Base-by-base conservation (phyloP, 2,113 vertebrate genomes). In the Pogona vitticeps region DNA sequence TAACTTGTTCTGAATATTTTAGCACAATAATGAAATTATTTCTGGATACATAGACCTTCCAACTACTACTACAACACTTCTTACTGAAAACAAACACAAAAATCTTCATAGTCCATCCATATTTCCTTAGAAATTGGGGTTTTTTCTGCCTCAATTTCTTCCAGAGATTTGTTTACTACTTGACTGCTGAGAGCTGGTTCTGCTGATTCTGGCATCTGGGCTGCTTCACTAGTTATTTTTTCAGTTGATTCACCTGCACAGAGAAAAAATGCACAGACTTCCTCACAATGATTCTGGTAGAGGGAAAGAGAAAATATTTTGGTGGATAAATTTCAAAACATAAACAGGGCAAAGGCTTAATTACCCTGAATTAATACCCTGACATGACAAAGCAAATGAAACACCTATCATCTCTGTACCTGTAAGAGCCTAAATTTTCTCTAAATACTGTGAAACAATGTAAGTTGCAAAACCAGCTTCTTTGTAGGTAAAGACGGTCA, bases 41-140 rank as follows among this genome's bases (percentile, higher is more conserved):
- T 84, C 63, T 40, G 67, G 52, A 63, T 26, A 46, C 61, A 38
- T 8, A n/a, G 21, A 6, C 10, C 10, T 4, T 15, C 17, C 52
- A 20, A 56, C 6, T 28, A 81, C 6, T 38, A 23, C 17, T 59
- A 67, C 40, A 80, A 21, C 40, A 18, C 26, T 87, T 77, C 97
- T 97, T 95, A 99, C 98, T 98, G 97, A 93, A 99, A 99, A 92
- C 98, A 98, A 87, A 97, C 92, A 85, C 94, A 95, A 91, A 99
- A 99, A 91, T 98, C 97, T 75, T 98, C 96, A 91, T 97, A 95
- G 86, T 97, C 96, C 87, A 99, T 90, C 98, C 98, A 99, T n/a
- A 95, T 96, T 94, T 98, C 96, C 88, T 91, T 96, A 61, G 96
- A 93, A 83, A 94, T 31, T 1, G 88, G 67, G 82, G 85, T 96